These are phyloP conservation scores for Phylloscopus trochilus DNA, from an alignment of 2,113 vertebrate species.

Conservation along the genomic window DNA sequence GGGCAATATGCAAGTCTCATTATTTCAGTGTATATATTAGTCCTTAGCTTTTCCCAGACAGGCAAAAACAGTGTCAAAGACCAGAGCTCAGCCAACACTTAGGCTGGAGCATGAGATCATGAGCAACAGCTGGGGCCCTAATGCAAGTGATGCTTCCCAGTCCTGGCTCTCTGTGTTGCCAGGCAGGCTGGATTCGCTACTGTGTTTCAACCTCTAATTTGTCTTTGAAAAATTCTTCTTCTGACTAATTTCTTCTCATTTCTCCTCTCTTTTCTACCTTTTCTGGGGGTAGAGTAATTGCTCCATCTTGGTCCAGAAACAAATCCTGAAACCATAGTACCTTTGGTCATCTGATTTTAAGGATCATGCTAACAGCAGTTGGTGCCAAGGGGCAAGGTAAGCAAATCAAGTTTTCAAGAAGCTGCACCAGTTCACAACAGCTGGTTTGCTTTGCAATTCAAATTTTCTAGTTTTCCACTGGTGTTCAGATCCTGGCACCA, in stretches of 20 bases:
- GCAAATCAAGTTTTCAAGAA: not conserved
- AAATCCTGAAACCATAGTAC: not conserved
- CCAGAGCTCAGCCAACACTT: not conserved
- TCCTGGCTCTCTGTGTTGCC: not conserved
- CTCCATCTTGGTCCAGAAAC: not conserved
- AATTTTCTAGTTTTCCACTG: not conserved
- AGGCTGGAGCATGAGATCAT: not conserved
- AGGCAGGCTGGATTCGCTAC: not conserved
- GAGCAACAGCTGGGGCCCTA: not conserved
- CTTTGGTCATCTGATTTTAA: not conserved
- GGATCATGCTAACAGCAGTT: not conserved
- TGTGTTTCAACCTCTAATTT: not conserved
- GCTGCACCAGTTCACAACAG: not conserved
- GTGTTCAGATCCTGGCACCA: not conserved
- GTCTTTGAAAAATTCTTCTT: not conserved
- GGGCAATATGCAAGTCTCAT: fast-evolving
- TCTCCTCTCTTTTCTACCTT: not conserved
- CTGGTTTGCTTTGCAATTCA: not conserved
- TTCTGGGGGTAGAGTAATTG: not conserved
- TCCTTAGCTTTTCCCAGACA: not conserved
- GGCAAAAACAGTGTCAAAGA: not conserved
- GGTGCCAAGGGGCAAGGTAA: not conserved
- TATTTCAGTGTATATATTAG: not conserved
- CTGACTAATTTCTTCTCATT: not conserved
- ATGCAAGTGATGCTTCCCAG: not conserved